phyloP scores from a whole-genome alignment of 2,113 vertebrate species.

The Motacilla alba region DNA sequence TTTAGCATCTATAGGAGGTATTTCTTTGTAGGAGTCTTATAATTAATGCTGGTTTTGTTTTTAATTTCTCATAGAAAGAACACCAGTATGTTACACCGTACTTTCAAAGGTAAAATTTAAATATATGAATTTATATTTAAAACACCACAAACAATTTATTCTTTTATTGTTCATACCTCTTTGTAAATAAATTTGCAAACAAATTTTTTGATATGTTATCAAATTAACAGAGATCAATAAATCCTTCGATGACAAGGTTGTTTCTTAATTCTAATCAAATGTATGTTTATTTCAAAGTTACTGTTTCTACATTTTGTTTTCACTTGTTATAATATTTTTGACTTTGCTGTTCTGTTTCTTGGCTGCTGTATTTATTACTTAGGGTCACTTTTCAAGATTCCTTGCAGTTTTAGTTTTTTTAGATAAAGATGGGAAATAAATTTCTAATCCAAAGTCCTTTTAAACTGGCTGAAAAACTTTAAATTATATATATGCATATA shows the following conservation, averaged over 20 bases:
- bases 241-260: fast-evolving
- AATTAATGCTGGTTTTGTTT: not conserved
- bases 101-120: not conserved
- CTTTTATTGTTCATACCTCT: not conserved
- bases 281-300: not conserved
- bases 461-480: not conserved
- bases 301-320: not conserved
- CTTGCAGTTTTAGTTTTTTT: not conserved
- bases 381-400: not conserved
- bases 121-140: not conserved
- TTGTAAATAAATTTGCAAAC: not conserved
- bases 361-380: not conserved
- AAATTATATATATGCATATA: not conserved
- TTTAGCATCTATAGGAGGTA: not conserved
- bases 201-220: not conserved
- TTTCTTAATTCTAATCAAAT: not conserved
- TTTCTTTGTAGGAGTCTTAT: not conserved
- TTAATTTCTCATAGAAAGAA: not conserved
- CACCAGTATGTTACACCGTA: fast-evolving
- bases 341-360: not conserved
- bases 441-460: not conserved
- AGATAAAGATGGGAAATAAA: not conserved
- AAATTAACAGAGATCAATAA: not conserved
- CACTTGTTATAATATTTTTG: not conserved
- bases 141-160: not conserved